phyloP scores from a whole-genome alignment of 1,140 invertebrate species.

The Portunus trituberculatus region DNA sequence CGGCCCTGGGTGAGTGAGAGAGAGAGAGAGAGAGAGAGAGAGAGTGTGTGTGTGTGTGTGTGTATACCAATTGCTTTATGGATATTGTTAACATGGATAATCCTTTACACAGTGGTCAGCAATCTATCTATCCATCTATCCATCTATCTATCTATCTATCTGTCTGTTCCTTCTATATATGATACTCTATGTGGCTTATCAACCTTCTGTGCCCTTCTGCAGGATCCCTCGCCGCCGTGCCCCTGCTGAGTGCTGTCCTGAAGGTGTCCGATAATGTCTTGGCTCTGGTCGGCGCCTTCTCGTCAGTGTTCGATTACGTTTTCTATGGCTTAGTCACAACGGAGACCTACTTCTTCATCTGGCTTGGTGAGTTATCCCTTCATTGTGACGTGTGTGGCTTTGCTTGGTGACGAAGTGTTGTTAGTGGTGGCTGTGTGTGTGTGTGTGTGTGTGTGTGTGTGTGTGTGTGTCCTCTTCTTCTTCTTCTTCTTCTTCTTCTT shows the following conservation, averaged over 20 bases:
- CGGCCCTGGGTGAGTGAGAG: conserved; percentile 50
- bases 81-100: too few relatives aligned
- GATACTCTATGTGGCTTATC: neutral
- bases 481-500: neutral
- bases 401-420: too few relatives aligned
- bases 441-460: neutral
- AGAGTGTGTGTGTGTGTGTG: conserved; percentile 43
- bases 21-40: neutral
- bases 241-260: conserved; percentile 69
- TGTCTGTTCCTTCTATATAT: neutral
- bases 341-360: conserved; percentile 73
- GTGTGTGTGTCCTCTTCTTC: neutral
- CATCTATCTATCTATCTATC: too few relatives aligned
- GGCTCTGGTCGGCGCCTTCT: conserved; percentile 75
- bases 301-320: conserved; percentile 76
- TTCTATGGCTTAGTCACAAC: conserved; percentile 73
- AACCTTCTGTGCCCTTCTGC: neutral
- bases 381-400: too few relatives aligned
- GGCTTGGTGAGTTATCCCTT: conserved; percentile 70
- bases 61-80: too few relatives aligned
- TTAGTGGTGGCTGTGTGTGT: neutral
- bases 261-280: conserved; percentile 75
- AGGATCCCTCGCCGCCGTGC: conserved; percentile 76
- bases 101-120: too few relatives aligned
- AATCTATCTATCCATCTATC: too few relatives aligned